Evolutionary conservation across 2,888 invertebrate species (phyloP).

Genomic region (Onthophagus sagittarius): DNA sequence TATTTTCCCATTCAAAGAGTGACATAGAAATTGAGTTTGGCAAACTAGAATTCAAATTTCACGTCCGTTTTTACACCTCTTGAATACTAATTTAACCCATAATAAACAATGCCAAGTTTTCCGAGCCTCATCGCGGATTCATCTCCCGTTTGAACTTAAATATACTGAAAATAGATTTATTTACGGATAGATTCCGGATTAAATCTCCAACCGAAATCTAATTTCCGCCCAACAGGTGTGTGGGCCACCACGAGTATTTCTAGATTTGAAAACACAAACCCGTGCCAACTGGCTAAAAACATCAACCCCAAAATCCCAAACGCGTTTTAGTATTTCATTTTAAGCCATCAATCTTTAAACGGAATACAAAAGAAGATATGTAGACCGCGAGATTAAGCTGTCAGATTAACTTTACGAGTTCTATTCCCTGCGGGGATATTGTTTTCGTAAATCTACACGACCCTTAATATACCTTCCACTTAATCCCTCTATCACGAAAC

Average conservation of each 20-base stretch:
- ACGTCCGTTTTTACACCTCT: background rate
- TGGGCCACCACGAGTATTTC: background rate
- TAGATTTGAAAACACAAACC: background rate
- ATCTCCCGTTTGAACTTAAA: background rate
- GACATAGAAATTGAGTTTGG: background rate
- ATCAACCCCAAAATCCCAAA: background rate
- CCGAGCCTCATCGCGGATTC: background rate
- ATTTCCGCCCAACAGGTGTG: background rate
- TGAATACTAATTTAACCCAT: background rate
- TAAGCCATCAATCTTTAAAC: background rate
- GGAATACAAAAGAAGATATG: background rate
- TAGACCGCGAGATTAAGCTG: background rate
- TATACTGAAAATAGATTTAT: background rate
- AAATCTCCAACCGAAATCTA: background rate
- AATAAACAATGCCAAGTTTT: background rate
- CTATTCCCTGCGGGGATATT: background rate
- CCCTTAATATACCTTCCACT: background rate
- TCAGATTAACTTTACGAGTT: background rate
- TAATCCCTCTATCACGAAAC: background rate
- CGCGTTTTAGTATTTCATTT: background rate
- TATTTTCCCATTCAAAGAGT: background rate
- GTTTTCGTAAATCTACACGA: background rate
- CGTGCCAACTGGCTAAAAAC: background rate
- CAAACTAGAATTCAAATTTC: background rate
- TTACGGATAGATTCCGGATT: background rate